phyloP scores from a whole-genome alignment of 64 coral and sea anemone genomes.

The Acropora yongei region DNA sequence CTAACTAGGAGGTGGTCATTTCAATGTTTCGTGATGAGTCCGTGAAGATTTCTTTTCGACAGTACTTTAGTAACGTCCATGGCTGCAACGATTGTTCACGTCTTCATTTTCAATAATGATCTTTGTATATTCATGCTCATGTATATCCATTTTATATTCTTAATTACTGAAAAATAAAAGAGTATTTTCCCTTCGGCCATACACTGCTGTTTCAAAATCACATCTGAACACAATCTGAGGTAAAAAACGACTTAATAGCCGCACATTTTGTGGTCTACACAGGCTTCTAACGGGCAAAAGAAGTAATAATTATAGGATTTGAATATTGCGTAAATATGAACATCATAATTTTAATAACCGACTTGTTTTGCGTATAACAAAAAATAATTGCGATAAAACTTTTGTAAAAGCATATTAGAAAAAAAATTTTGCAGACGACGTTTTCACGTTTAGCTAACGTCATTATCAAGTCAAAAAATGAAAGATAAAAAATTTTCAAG shows the following conservation, averaged over 20 bases:
- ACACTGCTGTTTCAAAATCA: not conserved
- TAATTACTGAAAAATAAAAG: not conserved
- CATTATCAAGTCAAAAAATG: too few relatives aligned
- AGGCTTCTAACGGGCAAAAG: not conserved
- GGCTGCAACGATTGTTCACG: not conserved
- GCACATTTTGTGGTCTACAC: not conserved
- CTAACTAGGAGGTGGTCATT: not conserved
- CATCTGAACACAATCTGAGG: not conserved
- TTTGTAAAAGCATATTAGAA: too few relatives aligned
- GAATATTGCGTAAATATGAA: not conserved
- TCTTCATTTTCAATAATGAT: not conserved
- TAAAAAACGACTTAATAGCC: not conserved
- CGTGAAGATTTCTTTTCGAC: not conserved
- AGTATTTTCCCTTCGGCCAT: not conserved
- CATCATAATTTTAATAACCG: not conserved
- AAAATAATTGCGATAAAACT: too few relatives aligned
- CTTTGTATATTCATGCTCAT: not conserved
- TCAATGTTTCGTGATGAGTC: not conserved
- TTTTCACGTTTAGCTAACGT: too few relatives aligned
- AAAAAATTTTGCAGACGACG: too few relatives aligned
- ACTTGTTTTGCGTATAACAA: not conserved
- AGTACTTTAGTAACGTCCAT: not conserved
- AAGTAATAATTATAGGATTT: constrained; percentile 3
- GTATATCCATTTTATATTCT: not conserved
- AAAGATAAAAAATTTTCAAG: too few relatives aligned